These are phyloP conservation scores for Enteromius argenteus DNA, from an alignment of 2,797 vertebrate genomes.

Conservation along the genomic window DNA sequence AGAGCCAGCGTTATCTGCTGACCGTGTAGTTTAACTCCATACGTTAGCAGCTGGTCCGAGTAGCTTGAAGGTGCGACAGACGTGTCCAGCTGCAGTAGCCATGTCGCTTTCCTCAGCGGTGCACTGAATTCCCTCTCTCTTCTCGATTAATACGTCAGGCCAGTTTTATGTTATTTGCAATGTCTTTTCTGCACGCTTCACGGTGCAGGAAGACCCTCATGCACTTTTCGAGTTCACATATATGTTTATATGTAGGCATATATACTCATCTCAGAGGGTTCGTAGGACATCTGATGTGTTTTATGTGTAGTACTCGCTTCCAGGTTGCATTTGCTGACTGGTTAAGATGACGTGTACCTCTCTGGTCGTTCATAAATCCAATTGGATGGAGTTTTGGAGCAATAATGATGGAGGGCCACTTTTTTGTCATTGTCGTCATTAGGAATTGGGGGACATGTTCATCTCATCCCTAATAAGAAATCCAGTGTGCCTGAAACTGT, in stretches of 20 bases:
- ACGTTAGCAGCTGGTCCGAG: slow-evolving; percentile 25
- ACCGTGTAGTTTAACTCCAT: slow-evolving; percentile 6
- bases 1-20: slow-evolving; percentile 36
- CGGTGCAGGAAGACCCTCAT: slow-evolving; percentile 11
- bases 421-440: slow-evolving; percentile 3
- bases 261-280: slow-evolving; percentile 14
- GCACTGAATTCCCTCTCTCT: slow-evolving; percentile 24
- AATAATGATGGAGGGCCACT: slow-evolving; percentile 39
- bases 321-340: slow-evolving; percentile 2
- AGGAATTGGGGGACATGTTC: slow-evolving; percentile 16
- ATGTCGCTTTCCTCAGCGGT: slow-evolving; percentile 30
- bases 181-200: neutral
- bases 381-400: slow-evolving; percentile 30
- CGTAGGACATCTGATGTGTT: neutral
- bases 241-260: slow-evolving; percentile 28
- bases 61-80: slow-evolving; percentile 36
- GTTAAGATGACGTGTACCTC: slow-evolving; percentile 19
- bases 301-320: neutral
- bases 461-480: slow-evolving; percentile 35
- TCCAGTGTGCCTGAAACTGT: slow-evolving; percentile 49
- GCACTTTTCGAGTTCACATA: slow-evolving; percentile 37
- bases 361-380: slow-evolving; percentile 10
- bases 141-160: neutral
- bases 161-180: neutral
- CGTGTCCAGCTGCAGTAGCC: slow-evolving; percentile 35